phyloP scores from a whole-genome alignment of 2,113 vertebrate genomes.

The Calyptomena viridis region DNA sequence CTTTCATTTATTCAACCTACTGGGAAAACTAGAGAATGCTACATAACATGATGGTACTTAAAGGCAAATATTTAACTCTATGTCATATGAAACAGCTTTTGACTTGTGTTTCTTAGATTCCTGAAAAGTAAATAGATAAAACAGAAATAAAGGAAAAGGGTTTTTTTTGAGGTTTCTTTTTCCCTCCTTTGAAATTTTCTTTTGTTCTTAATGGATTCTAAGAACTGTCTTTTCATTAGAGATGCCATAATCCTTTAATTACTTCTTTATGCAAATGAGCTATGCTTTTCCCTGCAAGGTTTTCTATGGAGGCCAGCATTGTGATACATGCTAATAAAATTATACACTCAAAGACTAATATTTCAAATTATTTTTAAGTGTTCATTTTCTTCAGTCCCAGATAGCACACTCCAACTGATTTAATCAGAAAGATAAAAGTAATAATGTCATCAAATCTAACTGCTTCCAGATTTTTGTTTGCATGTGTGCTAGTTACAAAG shows the following conservation, averaged over 20 bases:
- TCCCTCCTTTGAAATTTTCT: neutral
- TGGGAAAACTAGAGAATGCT: neutral
- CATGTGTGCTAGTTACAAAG: neutral
- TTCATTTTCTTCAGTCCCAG: neutral
- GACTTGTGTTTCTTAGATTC: neutral
- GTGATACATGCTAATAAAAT: neutral
- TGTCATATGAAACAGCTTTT: neutral
- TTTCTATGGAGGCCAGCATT: neutral
- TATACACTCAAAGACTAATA: neutral
- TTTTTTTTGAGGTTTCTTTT: neutral
- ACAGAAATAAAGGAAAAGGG: neutral
- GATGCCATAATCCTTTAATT: neutral
- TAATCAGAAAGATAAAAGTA: neutral
- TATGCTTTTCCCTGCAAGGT: neutral
- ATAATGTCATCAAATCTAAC: neutral
- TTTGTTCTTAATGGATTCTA: neutral
- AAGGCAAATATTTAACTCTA: neutral
- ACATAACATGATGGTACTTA: neutral
- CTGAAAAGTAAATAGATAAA: neutral
- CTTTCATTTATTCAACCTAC: neutral
- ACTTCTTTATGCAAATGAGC: neutral
- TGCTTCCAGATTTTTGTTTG: neutral
- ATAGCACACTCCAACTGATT: neutral
- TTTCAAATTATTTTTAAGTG: neutral
- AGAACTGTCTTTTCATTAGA: neutral